Evolutionary conservation across 2,113 vertebrate genomes (phyloP).

Genomic region (Castor canadensis): DNA sequence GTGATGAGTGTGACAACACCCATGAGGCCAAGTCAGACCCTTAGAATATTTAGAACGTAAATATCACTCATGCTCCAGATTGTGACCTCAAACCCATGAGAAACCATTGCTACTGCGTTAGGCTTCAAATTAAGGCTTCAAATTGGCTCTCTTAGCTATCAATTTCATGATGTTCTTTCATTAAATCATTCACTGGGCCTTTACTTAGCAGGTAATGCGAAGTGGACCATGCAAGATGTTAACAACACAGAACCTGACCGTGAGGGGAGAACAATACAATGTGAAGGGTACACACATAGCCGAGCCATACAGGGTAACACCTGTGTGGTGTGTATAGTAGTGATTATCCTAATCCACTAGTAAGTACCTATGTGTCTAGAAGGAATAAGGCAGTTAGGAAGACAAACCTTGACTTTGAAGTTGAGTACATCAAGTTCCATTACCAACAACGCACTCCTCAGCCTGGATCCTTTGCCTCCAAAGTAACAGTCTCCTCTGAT

Average conservation of each 20-base stretch:
- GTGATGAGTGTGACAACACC: background rate
- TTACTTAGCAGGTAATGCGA: rapidly evolving
- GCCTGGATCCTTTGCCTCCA: background rate
- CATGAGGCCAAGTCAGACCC: background rate
- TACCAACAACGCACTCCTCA: background rate
- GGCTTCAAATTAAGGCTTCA: background rate
- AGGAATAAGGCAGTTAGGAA: background rate
- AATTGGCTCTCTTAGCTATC: background rate
- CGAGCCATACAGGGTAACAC: no score
- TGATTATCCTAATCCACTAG: background rate
- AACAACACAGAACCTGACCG: background rate
- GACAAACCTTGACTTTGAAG: no score
- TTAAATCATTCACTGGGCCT: background rate
- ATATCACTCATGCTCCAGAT: background rate
- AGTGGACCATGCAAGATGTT: background rate
- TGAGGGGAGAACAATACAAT: background rate
- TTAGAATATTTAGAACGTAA: background rate
- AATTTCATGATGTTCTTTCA: rapidly evolving
- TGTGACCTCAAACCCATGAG: background rate
- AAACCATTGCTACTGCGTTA: background rate
- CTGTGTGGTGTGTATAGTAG: no score
- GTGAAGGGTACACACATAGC: background rate
- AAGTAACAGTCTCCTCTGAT: background rate
- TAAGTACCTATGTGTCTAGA: background rate
- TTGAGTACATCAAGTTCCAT: background rate